Percentiles rank a stretch among this genome's conserved stretches.
Evolutionary conservation across 2,888 invertebrate species (phyloP).

Genomic region (Amaurobius ferox): DNA sequence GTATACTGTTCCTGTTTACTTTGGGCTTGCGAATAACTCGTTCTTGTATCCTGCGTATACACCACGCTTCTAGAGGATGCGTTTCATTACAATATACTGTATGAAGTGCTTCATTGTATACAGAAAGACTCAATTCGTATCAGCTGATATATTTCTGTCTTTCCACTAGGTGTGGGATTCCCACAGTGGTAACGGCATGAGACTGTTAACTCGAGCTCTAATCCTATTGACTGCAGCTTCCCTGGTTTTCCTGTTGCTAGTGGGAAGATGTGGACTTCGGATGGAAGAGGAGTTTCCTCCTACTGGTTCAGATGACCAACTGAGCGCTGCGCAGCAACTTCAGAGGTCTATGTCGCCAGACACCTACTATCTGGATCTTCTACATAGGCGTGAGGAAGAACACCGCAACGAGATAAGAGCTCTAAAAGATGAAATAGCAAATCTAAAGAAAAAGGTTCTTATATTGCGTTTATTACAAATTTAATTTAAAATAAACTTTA

Average conservation of each 20-base stretch:
- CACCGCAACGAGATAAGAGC: conserved; percentile 38
- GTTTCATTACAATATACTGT: no score
- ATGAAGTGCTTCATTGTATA: no score
- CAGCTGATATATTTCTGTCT: no score
- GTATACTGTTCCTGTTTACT: no score
- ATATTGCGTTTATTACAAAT: no score
- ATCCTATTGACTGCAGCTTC: conserved; percentile 49
- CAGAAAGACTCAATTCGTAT: no score
- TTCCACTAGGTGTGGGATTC: conserved; percentile 1
- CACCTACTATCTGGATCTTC: conserved; percentile 60
- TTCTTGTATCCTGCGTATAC: no score
- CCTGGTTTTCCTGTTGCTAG: conserved; percentile 42
- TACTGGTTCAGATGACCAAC: not conserved
- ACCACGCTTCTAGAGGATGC: no score
- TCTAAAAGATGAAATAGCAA: conserved; percentile 66
- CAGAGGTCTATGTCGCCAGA: conserved; percentile 36
- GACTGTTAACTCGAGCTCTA: conserved; percentile 62
- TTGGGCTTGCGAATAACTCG: no score
- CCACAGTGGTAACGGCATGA: conserved; percentile 50
- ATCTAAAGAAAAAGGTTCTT: conserved; percentile 72
- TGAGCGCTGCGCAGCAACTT: not conserved
- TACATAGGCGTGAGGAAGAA: conserved; percentile 60
- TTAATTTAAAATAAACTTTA: no score
- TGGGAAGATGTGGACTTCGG: conserved; percentile 50
- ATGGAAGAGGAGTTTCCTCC: conserved; percentile 35